Evolutionary conservation across 2,888 invertebrate genomes (phyloP), one percentile per base, ranked within the genome.

Genomic region (Leptopilina syphax): DNA sequence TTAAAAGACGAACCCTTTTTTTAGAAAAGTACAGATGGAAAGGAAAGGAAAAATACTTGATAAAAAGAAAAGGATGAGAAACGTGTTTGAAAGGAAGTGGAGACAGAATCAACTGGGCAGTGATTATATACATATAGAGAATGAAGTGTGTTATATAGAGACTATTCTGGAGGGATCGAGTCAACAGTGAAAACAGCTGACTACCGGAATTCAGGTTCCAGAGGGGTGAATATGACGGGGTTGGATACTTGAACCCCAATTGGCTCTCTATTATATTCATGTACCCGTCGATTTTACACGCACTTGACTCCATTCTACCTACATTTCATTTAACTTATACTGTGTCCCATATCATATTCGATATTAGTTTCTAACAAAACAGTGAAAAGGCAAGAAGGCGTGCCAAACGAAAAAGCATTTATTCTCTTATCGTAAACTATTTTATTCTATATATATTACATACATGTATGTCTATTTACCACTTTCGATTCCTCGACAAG

Each of bases 231-330:
- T 85, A 85, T 80, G 78, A 83, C 79, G 85, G 84, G 86, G 84
- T 85, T 34, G 87, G 86, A 84, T 88, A 89, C 90, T 89, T 87
- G 88, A 90, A 89, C 89, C 90, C 90, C 88, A 88, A 90, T 90
- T 87, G 87, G 85, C 86, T 88, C 85, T 88, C 90, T 88, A 90
- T 90, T 90, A 88, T 89, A 88, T 85, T 85, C 86, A 86, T 87
- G 89, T 89, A 88, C 89, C 87, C 89, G 83, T 86, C 92, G 93
- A 93, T 93, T 94, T 93, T 93, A 93, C 93, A 93, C 93, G 93
- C 93, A 93, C 94, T 94, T 93, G 93, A 93, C 93, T 93, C 92
- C 91, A 90, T 91, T 91, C 91, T 89, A 88, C 85, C 87, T 86
- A 84, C 84, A 84, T 87, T 18, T 82, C 83, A 78, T 76, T 81